phyloP scores from a whole-genome alignment of 2,888 invertebrate species.

The Cylindroiulus punctatus region DNA sequence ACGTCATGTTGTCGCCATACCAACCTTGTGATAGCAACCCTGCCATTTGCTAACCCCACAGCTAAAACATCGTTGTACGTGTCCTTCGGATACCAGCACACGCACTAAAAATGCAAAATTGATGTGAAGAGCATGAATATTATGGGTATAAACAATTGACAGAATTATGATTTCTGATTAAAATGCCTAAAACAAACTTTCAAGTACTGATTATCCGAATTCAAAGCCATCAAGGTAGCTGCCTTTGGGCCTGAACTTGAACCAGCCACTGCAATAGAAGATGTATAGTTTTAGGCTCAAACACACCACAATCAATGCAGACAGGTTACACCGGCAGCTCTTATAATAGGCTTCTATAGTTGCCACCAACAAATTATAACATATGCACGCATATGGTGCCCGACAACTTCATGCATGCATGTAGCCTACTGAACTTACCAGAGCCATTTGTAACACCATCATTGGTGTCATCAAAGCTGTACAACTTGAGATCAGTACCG shows the following conservation, averaged over 20 bases:
- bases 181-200: constrained; percentile 67
- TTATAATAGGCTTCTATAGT: no score
- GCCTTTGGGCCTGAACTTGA: constrained; percentile 76
- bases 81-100: constrained; percentile 84
- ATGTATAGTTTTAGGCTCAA: constrained; percentile 69
- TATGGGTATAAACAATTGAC: background rate
- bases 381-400: background rate
- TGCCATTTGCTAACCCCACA: constrained; percentile 89
- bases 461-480: constrained; percentile 64
- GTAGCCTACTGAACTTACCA: constrained; percentile 49
- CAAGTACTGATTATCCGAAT: constrained; percentile 79
- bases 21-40: constrained; percentile 77
- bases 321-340: constrained; percentile 57
- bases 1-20: no score
- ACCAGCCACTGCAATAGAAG: constrained; percentile 62
- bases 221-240: constrained; percentile 78
- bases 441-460: constrained; percentile 71
- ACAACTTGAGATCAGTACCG: constrained; percentile 89
- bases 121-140: background rate
- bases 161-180: background rate
- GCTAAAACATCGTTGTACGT: constrained; percentile 84
- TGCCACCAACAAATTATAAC: no score
- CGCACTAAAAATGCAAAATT: constrained; percentile 69
- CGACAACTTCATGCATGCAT: background rate
- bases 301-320: constrained; percentile 3